Evolutionary conservation across 1,140 invertebrate species (phyloP), one percentile per base, ranked within the genome.

Genomic region (Heterodera carotae): DNA sequence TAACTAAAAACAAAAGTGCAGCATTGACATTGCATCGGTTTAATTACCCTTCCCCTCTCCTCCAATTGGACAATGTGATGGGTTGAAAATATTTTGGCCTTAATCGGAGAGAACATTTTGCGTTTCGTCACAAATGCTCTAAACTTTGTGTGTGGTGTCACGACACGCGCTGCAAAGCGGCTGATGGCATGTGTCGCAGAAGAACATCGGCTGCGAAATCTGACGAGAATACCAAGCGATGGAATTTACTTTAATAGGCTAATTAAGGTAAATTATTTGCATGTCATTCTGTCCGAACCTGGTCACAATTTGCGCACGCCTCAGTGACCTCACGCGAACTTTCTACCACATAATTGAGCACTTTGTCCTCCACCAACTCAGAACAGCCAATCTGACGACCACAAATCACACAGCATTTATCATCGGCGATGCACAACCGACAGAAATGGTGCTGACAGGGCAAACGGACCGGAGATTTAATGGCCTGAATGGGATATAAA

Each of bases 101-200:
- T 59, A 76, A 83, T 29, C 25, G 76, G n/a, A 39, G 4, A 60
- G 27, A 15, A 48, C 22, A 27, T 4, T 6, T 75, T 77, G 34
- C n/a, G n/a, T n/a, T 66, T 60, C 1, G 53, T n/a, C 43, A 34
- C 10, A 36, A 75, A 60, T 82, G 36, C 34, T 22, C 33, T 59
- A 15, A 33, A 85, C 81, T 36, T 84, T 33, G 53, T 86, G 86
- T 33, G 84, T 88, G 15, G 73, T 62, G 15, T 29, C 53, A 53
- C 73, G 73, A 76, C 85, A 87, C 7, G 36, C 59, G 56, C 31
- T 59, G 73, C 85, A 87, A 34, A 87, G 76, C 12, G 87, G 86
- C 67, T 88, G 85, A 60, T 87, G 84, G 70, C 85, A 87, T 15
- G 85, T 87, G 73, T 88, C 86, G 62, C 85, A 87, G 66, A 86